A percentile compares a stretch with the other conserved stretches of the same genome.
Conservation (phyloP, 2,797 vertebrate species). For the Falco rusticolus region DNA sequence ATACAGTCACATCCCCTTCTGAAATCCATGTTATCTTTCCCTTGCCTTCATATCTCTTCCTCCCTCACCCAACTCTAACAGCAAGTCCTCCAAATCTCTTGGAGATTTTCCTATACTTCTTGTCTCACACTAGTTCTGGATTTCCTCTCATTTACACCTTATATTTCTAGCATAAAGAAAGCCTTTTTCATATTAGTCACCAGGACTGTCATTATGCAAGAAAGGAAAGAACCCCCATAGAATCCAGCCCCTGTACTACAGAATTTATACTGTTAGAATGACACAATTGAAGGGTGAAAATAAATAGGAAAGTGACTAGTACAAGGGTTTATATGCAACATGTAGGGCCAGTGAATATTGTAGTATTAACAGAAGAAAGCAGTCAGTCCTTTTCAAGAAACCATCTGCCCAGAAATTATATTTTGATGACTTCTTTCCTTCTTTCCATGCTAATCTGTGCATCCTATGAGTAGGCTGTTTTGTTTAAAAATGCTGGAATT, state of each 20-base stretch:
- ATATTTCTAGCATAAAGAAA: background rate
- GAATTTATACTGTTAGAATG: background rate
- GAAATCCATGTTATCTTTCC: background rate
- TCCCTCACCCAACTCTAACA: background rate
- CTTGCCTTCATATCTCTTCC: background rate
- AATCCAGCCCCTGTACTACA: background rate
- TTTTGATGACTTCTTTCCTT: background rate
- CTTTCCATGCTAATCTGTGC: background rate
- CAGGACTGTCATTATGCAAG: background rate
- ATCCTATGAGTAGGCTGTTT: background rate
- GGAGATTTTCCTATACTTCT: background rate
- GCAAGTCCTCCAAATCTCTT: background rate
- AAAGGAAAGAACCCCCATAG: background rate
- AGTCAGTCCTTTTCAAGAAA: background rate
- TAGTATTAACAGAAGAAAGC: background rate
- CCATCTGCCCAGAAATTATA: background rate
- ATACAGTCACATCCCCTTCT: background rate
- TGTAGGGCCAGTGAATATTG: background rate
- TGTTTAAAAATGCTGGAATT: background rate
- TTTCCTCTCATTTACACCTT: background rate
- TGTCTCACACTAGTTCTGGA: background rate
- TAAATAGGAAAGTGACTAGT: background rate
- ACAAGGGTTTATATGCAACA: background rate
- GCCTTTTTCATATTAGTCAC: background rate
- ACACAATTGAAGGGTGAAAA: background rate